Evolutionary conservation across 1,140 invertebrate genomes (phyloP).

Genomic region (Octopus bimaculoides): DNA sequence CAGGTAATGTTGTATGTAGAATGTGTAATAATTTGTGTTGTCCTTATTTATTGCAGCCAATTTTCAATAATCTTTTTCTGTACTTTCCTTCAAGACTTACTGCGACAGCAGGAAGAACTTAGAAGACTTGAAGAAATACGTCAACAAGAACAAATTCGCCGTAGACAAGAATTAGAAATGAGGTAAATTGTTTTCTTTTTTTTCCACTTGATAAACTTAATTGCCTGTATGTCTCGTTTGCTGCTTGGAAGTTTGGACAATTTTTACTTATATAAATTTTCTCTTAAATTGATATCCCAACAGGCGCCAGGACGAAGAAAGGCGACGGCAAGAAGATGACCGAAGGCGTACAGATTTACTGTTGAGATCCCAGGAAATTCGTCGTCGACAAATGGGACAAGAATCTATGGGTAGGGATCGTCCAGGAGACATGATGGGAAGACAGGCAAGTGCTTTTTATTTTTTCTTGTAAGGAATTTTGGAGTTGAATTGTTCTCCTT

Average conservation of each 20-base stretch:
- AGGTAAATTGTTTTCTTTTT: slow-evolving; percentile 35
- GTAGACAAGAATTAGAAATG: slow-evolving; percentile 48
- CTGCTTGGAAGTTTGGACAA: no score
- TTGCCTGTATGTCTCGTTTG: no score
- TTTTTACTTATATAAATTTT: no score
- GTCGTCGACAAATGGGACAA: slow-evolving; percentile 13
- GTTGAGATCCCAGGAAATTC: slow-evolving; percentile 14
- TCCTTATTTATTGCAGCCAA: no score
- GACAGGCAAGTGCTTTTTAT: neutral
- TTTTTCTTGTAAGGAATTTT: no score
- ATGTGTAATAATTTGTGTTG: no score
- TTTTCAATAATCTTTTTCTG: no score
- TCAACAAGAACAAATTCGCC: slow-evolving; percentile 45
- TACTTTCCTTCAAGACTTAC: slow-evolving; percentile 38
- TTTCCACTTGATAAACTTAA: no score
- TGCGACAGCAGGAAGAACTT: slow-evolving; percentile 54
- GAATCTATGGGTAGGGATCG: neutral
- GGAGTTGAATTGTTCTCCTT: no score
- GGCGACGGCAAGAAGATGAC: slow-evolving; percentile 20
- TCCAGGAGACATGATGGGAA: slow-evolving; percentile 6
- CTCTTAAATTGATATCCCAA: neutral
- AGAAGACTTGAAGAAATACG: slow-evolving; percentile 50
- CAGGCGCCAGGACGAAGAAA: slow-evolving; percentile 60
- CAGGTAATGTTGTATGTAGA: no score
- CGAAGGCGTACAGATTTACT: slow-evolving; percentile 4